Evolutionary conservation across 2,113 vertebrate species (phyloP).

Genomic region (Lophochroa leadbeateri): DNA sequence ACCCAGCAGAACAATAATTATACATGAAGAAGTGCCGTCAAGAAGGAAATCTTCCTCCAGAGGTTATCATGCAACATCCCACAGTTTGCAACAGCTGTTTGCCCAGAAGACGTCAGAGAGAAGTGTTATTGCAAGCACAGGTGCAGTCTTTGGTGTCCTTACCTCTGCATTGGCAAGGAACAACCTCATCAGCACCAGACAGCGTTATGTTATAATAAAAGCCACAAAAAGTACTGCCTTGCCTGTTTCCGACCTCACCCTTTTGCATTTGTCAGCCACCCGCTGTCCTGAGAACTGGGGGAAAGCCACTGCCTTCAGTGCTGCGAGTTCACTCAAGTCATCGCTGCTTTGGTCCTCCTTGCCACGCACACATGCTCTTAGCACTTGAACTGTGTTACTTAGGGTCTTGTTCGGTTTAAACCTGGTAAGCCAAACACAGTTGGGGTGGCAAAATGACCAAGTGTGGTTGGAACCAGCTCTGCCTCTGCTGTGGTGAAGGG

Average conservation of each 20-base stretch:
- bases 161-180: background rate
- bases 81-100: background rate
- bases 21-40: slow-evolving; percentile 45
- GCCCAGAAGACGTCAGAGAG: background rate
- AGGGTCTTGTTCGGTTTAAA: background rate
- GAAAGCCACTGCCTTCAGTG: background rate
- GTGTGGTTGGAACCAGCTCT: background rate
- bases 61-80: slow-evolving; percentile 44
- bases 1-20: slow-evolving; percentile 64
- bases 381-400: background rate
- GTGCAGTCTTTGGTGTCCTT: background rate
- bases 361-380: fast-evolving
- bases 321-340: background rate
- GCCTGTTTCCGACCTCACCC: background rate
- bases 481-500: background rate
- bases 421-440: background rate
- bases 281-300: background rate
- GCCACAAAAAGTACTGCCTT: background rate
- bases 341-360: background rate
- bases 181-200: background rate
- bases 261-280: background rate
- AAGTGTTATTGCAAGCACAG: background rate
- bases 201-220: background rate
- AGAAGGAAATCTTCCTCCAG: slow-evolving; percentile 52
- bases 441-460: background rate